These are phyloP conservation scores for Caenorhabditis elegans DNA, from an alignment of 1,140 invertebrate species.

Conservation along the genomic window DNA sequence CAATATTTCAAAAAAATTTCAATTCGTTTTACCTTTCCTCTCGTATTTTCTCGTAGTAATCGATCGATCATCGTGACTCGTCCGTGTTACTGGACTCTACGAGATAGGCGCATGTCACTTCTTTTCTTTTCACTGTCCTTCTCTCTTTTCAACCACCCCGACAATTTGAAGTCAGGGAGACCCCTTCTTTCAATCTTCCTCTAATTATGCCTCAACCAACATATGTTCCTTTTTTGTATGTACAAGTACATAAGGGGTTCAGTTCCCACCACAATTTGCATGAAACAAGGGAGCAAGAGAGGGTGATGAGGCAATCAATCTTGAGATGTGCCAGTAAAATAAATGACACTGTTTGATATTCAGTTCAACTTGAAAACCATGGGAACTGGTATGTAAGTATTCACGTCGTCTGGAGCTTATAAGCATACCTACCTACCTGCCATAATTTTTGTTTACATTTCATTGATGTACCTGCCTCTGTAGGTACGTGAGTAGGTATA, in stretches of 20 bases:
- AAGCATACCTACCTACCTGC: no score
- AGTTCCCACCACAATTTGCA: background rate
- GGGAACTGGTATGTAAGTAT: no score
- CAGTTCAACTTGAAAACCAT: background rate
- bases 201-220: background rate
- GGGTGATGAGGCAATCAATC: background rate
- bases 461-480: no score
- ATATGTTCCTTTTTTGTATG: background rate
- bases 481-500: no score
- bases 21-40: background rate
- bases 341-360: no score
- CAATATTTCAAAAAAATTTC: no score
- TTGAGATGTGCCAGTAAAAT: background rate
- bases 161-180: background rate
- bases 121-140: background rate
- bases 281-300: no score
- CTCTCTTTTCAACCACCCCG: background rate
- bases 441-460: no score
- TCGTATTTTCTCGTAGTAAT: background rate
- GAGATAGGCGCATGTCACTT: background rate
- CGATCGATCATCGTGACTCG: constrained; percentile 14
- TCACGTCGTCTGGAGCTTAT: no score
- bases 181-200: background rate
- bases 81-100: background rate
- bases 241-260: background rate